Evolutionary conservation across 2,113 vertebrate genomes (phyloP), one percentile per base, ranked within the genome.

Genomic region (Pelusios castaneus): DNA sequence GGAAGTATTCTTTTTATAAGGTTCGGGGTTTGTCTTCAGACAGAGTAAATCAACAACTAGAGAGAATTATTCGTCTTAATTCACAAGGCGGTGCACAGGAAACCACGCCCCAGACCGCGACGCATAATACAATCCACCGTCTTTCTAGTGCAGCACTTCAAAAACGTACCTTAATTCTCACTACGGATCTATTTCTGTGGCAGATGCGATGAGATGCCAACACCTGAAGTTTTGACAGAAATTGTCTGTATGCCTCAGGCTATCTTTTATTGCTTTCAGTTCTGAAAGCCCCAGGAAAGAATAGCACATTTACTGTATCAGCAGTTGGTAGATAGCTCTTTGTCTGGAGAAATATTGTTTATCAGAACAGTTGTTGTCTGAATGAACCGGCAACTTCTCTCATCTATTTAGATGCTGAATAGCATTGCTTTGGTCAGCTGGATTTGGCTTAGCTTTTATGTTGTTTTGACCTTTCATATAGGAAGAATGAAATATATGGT

Each of bases 291-390:
- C 51, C 54, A 84, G 81, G 77, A 6, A 90, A 86, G 49, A 85
- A 90, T 29, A 27, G 43, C 86, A 82, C 58, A 13, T 73, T 75
- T 94, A 89, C 92, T 78, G 34, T 91, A 94, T 92, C 89, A 88
- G 83, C 38, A 24, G 22, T 2, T 77, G 51, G 52, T 82, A 11
- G 85, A 47, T 90, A 88, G 85, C 73, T 90, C 82, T 96, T 82
- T 93, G 80, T 88, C 45, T 63, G 85, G 91, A 95, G 79, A 89
- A 95, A 91, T 91, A 89, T 47, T 92, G 79, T 94, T 95, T 92
- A 89, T 94, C 85, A 94, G 80, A 67, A 34, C 52, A 88, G 85
- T 60, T 84, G 85, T 47, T 88, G 85, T 87, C 90, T 91, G 82
- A 80, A 43, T 77, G 90, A 83, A 80, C 77, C 88, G 85, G 82